phyloP scores from a whole-genome alignment of 2,797 vertebrate species.

The Mallotus villosus region DNA sequence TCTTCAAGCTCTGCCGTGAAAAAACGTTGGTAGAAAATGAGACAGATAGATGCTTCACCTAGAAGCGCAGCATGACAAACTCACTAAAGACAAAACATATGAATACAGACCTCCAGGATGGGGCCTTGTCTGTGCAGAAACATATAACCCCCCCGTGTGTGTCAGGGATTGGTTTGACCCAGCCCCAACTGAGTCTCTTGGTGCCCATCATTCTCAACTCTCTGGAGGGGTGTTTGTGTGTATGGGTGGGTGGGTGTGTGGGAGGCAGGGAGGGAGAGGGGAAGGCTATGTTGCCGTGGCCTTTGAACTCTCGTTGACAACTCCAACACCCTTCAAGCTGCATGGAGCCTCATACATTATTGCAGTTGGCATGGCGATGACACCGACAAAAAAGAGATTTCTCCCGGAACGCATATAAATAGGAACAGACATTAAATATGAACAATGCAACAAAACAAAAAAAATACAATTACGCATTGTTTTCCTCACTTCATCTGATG shows the following conservation, averaged over 20 bases:
- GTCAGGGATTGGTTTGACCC: conserved; percentile 53
- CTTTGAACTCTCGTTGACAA: conserved; percentile 64
- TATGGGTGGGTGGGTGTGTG: no score
- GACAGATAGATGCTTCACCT: no score
- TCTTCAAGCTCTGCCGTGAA: background rate
- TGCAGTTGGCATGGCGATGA: conserved; percentile 42
- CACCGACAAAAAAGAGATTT: conserved; percentile 29
- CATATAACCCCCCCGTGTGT: background rate
- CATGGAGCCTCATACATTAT: conserved; percentile 24
- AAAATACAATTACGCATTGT: no score
- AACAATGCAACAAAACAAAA: no score
- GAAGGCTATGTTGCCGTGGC: conserved; percentile 35
- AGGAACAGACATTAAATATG: background rate
- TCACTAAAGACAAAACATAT: background rate
- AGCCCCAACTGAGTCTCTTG: conserved; percentile 2
- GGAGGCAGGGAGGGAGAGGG: conserved; percentile 1
- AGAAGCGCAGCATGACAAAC: background rate
- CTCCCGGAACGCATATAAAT: conserved; percentile 3
- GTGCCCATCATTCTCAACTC: conserved; percentile 36
- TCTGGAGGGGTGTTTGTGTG: no score
- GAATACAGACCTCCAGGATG: background rate
- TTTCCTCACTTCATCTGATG: no score
- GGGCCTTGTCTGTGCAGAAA: background rate
- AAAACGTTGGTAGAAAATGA: background rate
- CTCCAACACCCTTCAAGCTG: conserved; percentile 38